These are phyloP conservation scores for Megaleporinus macrocephalus DNA, from an alignment of 2,113 vertebrate species.

Conservation along the genomic window DNA sequence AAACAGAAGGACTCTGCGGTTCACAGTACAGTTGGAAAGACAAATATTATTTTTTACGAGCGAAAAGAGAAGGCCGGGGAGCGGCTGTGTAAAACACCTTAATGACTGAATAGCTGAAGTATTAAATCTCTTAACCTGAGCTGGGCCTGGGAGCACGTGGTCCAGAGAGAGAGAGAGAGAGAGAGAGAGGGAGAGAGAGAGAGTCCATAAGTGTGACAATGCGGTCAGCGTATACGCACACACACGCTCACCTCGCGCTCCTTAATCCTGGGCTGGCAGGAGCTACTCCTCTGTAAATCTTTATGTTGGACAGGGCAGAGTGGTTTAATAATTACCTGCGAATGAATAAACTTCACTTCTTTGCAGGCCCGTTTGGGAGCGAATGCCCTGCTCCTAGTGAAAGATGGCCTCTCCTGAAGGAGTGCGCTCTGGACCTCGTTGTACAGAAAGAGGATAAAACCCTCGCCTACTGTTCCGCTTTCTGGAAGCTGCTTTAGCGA, in stretches of 20 bases:
- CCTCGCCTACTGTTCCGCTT: background rate
- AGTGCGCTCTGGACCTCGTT: background rate
- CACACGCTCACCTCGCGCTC: slow-evolving; percentile 40
- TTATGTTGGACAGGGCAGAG: slow-evolving; percentile 62
- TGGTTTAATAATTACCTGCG: slow-evolving; percentile 65
- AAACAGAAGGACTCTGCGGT: slow-evolving; percentile 80
- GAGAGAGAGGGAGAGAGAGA: slow-evolving; percentile 44
- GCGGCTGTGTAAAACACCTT: slow-evolving; percentile 71
- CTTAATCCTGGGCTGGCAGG: slow-evolving; percentile 55
- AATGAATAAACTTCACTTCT: slow-evolving; percentile 58
- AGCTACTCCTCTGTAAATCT: slow-evolving; percentile 65
- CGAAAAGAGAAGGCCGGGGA: slow-evolving; percentile 69
- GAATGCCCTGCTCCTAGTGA: slow-evolving; percentile 39
- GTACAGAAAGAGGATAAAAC: background rate
- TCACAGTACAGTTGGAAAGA: slow-evolving; percentile 83
- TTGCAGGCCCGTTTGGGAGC: slow-evolving; percentile 20
- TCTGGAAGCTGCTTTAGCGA: background rate
- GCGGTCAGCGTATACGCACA: slow-evolving; percentile 46
- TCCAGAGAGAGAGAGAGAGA: slow-evolving; percentile 46
- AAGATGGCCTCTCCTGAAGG: background rate
- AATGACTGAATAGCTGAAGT: slow-evolving; percentile 80
- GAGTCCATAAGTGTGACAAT: slow-evolving; percentile 55
- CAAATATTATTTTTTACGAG: slow-evolving; percentile 83
- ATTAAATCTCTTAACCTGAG: slow-evolving; percentile 74
- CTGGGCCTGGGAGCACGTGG: slow-evolving; percentile 53